Evolutionary conservation across 2,797 vertebrate genomes (phyloP).

Genomic region (Arvicola amphibius): DNA sequence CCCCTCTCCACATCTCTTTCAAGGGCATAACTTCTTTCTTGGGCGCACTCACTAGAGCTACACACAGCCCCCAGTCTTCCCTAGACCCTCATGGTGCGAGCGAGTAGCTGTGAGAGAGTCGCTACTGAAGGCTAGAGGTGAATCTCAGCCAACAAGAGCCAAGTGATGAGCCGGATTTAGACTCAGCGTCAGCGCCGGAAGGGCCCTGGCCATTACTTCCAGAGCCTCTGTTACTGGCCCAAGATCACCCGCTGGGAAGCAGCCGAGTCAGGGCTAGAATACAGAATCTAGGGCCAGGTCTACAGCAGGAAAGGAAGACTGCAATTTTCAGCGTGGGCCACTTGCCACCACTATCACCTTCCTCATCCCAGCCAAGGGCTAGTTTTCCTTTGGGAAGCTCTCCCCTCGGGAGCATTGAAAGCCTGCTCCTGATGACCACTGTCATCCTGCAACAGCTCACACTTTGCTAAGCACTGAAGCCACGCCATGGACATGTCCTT

Average conservation of each 20-base stretch:
- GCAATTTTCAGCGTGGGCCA: background rate
- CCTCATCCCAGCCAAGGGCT: background rate
- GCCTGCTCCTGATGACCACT: background rate
- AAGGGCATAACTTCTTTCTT: background rate
- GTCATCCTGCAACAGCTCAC: background rate
- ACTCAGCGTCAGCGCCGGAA: slow-evolving; percentile 72
- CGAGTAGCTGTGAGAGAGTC: background rate
- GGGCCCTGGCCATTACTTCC: slow-evolving; percentile 67
- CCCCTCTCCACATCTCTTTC: background rate
- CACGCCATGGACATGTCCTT: background rate
- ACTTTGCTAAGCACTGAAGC: background rate
- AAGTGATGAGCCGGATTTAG: slow-evolving; percentile 76
- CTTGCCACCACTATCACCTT: background rate
- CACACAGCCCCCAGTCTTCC: background rate
- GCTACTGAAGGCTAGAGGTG: slow-evolving; percentile 62
- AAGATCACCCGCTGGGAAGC: slow-evolving; percentile 58
- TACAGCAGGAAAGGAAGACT: background rate
- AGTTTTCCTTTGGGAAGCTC: background rate
- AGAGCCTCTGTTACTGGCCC: slow-evolving; percentile 59
- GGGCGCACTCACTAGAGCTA: background rate
- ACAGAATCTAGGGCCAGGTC: slow-evolving; percentile 41
- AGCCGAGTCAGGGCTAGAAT: slow-evolving; percentile 46
- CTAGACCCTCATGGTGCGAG: background rate
- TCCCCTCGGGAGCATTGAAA: background rate
- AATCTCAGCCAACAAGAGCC: slow-evolving; percentile 36